Evolutionary conservation across 1,140 invertebrate species (phyloP).

Genomic region (Drosophila paulistorum): DNA sequence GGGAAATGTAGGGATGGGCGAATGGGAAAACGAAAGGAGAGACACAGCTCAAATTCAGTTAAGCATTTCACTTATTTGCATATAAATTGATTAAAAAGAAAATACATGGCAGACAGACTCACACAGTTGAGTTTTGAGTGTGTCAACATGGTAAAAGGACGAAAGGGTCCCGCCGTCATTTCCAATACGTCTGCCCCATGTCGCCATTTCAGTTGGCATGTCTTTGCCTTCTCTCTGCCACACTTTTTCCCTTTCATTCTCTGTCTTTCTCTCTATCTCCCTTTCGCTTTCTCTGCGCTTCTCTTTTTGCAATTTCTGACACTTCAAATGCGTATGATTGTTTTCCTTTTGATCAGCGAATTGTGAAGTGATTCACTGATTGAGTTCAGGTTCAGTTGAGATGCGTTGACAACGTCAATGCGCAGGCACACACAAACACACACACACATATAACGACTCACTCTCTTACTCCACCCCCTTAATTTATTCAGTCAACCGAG

Average conservation of each 20-base stretch:
- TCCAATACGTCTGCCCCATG: constrained; percentile 11
- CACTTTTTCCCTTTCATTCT: constrained; percentile 1
- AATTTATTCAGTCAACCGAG: constrained; percentile 22
- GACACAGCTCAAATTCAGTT: constrained; percentile 78
- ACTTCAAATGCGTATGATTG: constrained; percentile 82
- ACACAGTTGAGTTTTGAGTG: constrained; percentile 62
- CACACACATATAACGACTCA: constrained; percentile 30
- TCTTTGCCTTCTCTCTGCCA: constrained; percentile 14
- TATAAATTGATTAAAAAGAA: constrained; percentile 82
- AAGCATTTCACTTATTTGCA: constrained; percentile 81
- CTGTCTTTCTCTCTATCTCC: background rate
- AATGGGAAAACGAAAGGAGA: constrained; percentile 6
- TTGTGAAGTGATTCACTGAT: constrained; percentile 81
- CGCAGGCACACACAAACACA: constrained; percentile 32
- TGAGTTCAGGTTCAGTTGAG: constrained; percentile 78
- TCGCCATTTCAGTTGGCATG: constrained; percentile 11
- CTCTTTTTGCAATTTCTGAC: constrained; percentile 76
- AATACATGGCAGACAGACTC: constrained; percentile 62
- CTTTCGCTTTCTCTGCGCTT: constrained; percentile 7
- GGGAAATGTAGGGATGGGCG: background rate
- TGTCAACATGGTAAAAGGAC: constrained; percentile 69
- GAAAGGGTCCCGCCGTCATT: constrained; percentile 58
- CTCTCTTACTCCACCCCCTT: background rate
- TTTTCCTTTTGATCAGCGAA: constrained; percentile 80
- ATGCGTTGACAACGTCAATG: constrained; percentile 74